phyloP scores from a whole-genome alignment of 2,113 vertebrate species.

The Hylia prasina region DNA sequence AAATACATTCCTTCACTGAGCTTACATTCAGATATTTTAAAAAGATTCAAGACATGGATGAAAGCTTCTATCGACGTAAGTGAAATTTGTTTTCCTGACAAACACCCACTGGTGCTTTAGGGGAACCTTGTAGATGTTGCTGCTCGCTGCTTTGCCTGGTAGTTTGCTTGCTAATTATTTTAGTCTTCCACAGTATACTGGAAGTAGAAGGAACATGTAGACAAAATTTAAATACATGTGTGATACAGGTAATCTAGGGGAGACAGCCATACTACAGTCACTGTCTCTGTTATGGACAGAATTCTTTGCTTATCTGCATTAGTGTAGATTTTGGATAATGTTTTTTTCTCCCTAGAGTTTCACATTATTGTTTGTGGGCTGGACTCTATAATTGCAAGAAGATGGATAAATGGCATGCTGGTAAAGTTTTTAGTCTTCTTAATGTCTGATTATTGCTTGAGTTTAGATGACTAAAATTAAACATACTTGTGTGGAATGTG shows the following conservation, averaged over 20 bases:
- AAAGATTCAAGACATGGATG: slow-evolving; percentile 95
- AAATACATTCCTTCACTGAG: slow-evolving; percentile 66
- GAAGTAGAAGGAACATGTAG: background rate
- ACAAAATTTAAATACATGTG: background rate
- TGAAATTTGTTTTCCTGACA: slow-evolving; percentile 22
- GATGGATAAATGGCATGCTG: slow-evolving; percentile 98
- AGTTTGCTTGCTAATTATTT: background rate
- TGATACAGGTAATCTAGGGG: background rate
- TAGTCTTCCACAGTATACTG: background rate
- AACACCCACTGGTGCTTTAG: background rate
- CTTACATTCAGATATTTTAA: slow-evolving; percentile 84
- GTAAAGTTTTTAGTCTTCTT: slow-evolving; percentile 53
- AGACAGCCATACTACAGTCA: background rate
- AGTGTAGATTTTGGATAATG: background rate
- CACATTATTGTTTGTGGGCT: slow-evolving; percentile 96
- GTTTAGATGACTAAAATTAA: background rate
- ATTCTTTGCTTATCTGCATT: background rate
- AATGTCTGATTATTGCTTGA: background rate
- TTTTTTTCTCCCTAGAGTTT: slow-evolving; percentile 79
- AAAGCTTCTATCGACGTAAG: slow-evolving; percentile 93
- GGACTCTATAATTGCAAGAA: slow-evolving; percentile 91
- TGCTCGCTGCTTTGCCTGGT: background rate
- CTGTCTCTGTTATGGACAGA: background rate
- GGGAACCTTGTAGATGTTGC: background rate
- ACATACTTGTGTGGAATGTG: background rate